Percentiles rank a stretch among this genome's conserved stretches.
Evolutionary conservation across 2,888 invertebrate genomes (phyloP).

Genomic region (Heliconius sara): DNA sequence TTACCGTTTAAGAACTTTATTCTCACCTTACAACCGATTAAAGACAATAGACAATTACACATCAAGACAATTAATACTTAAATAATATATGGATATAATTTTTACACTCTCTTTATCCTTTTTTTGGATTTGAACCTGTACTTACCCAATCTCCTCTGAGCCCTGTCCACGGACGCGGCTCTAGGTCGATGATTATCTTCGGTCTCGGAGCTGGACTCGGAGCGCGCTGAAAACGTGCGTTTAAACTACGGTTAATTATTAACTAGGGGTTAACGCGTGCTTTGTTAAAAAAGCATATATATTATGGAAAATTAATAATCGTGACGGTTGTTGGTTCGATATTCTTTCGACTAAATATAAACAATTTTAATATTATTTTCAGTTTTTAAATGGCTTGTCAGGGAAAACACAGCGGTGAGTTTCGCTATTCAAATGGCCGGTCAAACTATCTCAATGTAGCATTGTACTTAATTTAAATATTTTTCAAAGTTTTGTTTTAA

Average conservation of each 20-base stretch:
- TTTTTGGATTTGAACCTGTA: constrained; percentile 18
- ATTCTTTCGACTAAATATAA: no score
- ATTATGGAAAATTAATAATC: neutral
- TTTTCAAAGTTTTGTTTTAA: neutral
- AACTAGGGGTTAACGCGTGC: constrained; percentile 10
- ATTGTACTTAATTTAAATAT: neutral
- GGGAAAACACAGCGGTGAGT: no score
- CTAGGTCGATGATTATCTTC: constrained; percentile 86
- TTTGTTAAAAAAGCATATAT: constrained; percentile 1
- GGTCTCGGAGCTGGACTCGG: constrained; percentile 91
- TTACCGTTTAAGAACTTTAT: no score
- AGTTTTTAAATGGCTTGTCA: no score
- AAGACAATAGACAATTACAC: no score
- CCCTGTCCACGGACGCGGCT: constrained; percentile 86
- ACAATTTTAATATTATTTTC: no score
- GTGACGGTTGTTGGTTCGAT: no score
- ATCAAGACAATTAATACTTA: no score
- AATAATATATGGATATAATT: no score
- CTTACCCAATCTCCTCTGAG: constrained; percentile 67
- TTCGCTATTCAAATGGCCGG: no score
- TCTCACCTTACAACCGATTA: no score
- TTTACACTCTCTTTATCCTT: neutral
- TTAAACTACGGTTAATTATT: constrained; percentile 29
- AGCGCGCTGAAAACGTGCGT: constrained; percentile 73
- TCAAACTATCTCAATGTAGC: no score